phyloP scores from a whole-genome alignment of 2,797 vertebrate genomes.

The Crenuchus spilurus region DNA sequence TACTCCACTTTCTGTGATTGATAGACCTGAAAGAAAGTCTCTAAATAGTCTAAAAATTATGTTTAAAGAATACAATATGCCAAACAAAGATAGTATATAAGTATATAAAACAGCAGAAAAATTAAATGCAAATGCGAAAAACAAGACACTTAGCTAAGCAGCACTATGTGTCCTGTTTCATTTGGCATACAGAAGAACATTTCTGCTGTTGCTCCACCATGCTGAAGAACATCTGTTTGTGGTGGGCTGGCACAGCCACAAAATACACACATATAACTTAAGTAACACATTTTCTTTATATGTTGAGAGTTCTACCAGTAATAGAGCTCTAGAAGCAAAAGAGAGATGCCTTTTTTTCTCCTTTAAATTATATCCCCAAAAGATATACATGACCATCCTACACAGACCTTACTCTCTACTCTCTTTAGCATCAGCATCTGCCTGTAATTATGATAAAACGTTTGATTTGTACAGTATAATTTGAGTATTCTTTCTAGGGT shows the following conservation, averaged over 20 bases:
- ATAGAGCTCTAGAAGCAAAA: not conserved
- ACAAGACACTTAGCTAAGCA: no score
- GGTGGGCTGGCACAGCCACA: not conserved
- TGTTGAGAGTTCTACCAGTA: not conserved
- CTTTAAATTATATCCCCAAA: constrained; percentile 63
- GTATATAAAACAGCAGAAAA: no score
- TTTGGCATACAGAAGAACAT: no score
- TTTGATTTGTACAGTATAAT: constrained; percentile 17
- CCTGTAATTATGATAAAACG: constrained; percentile 60
- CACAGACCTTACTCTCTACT: constrained; percentile 31
- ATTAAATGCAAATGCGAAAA: no score
- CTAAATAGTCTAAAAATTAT: no score
- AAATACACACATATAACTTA: not conserved
- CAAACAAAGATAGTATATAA: no score
- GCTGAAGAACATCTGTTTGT: constrained; percentile 5
- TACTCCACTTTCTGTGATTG: no score
- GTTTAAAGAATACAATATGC: no score
- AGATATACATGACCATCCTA: constrained; percentile 58
- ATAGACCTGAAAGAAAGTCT: no score
- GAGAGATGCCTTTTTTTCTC: constrained; percentile 36
- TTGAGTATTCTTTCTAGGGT: not conserved
- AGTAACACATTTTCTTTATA: not conserved
- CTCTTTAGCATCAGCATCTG: constrained; percentile 42
- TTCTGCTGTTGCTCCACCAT: not conserved
- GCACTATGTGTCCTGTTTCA: no score